Evolutionary conservation across 2,888 invertebrate genomes (phyloP), one percentile per base, ranked within the genome.

Genomic region (Torymus texanus): DNA sequence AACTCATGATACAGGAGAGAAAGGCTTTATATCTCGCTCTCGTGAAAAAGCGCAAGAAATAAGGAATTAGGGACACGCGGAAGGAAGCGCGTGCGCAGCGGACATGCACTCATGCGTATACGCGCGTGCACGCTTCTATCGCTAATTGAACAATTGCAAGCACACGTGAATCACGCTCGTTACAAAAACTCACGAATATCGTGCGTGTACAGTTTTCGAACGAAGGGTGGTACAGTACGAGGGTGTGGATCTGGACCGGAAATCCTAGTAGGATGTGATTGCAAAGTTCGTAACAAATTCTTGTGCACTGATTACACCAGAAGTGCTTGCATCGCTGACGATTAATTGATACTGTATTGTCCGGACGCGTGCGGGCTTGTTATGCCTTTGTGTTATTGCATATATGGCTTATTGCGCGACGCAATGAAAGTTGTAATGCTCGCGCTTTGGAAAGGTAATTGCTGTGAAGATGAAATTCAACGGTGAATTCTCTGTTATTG

Each of bases 161-260:
- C 59, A 59, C n/a, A 59, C n/a, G 53, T 18, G 14, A 29, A 75
- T 61, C 53, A 53, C 61, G 41, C 41, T 41, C 1, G 41, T 41
- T 41, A 8, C 41, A 41, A 41, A 41, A 41, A 41, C 8, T 41
- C 41, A 41, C 41, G 41, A 8, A 41, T 41, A 41, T 41, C 41
- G 41, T 41, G 41, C 41, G 41, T 41, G 41, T 8, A 41, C 41
- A 5, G 41, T 41, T 41, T 41, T 41, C 8, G 41, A 41, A 8
- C 8, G 8, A 8, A 41, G 41, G 41, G 10, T 59, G 24, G 56
- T 4, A n/a, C 5, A 55, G 1, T 8, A 10, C 1, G 11, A 24
- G 78, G 67, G 61, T 67, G 55, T 58, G 21, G 21, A 77, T 70
- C 63, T 29, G 70, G 51, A 63, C 75, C 79, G 79, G 79, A 75